These are phyloP conservation scores for Aproaerema taeniolella DNA, from an alignment of 2,888 invertebrate genomes.

Conservation along the genomic window DNA sequence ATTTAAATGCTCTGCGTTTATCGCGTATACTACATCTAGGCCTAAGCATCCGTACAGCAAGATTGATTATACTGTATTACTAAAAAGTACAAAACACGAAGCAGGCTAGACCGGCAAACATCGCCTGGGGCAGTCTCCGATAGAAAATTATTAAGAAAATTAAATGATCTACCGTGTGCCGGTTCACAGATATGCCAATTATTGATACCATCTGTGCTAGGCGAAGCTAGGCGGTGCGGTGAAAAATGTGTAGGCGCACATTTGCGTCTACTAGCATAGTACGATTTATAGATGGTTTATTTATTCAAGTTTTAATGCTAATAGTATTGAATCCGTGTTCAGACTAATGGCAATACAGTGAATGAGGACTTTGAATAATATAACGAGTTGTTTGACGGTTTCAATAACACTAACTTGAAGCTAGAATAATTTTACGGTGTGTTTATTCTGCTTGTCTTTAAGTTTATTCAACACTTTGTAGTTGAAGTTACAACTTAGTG, in stretches of 20 bases:
- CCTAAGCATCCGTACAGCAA: slow-evolving; percentile 49
- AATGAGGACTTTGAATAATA: slow-evolving; percentile 10
- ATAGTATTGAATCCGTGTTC: slow-evolving; percentile 60
- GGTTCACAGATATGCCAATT: slow-evolving; percentile 72
- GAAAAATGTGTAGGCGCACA: slow-evolving; percentile 68
- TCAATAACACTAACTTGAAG: slow-evolving; percentile 9
- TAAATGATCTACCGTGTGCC: slow-evolving; percentile 71
- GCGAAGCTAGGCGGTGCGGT: slow-evolving; percentile 36
- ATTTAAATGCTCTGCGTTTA: slow-evolving; percentile 17
- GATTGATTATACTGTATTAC: slow-evolving; percentile 66
- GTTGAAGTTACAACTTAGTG: too few species aligned
- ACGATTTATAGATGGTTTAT: slow-evolving; percentile 43
- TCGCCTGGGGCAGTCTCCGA: slow-evolving; percentile 55
- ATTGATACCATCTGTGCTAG: slow-evolving; percentile 62
- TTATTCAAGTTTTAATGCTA: slow-evolving; percentile 48
- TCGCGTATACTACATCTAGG: slow-evolving; percentile 27
- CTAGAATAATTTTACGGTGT: slow-evolving; percentile 3
- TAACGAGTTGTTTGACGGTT: slow-evolving; percentile 8
- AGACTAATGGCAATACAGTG: slow-evolving; percentile 25
- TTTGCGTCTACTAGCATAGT: slow-evolving; percentile 42
- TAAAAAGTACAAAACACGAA: slow-evolving; percentile 62
- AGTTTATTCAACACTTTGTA: too few species aligned
- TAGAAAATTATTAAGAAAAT: slow-evolving; percentile 77
- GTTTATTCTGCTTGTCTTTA: too few species aligned
- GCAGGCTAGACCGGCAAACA: slow-evolving; percentile 43